phyloP scores from a whole-genome alignment of 2,888 invertebrate species.

The Steromphala cineraria region DNA sequence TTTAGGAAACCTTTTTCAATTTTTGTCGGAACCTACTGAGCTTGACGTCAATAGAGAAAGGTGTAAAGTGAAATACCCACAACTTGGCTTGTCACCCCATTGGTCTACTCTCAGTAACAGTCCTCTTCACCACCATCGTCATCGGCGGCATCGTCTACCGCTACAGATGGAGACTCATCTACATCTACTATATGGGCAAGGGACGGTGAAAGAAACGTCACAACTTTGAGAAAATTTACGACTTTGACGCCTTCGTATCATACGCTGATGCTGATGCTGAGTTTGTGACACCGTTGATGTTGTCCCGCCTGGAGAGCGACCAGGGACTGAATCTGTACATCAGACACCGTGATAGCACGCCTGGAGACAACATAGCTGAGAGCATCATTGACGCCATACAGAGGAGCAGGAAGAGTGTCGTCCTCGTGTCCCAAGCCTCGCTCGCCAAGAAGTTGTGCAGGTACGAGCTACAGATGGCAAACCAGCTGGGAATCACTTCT shows the following conservation, averaged over 20 bases:
- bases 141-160: conserved; percentile 24
- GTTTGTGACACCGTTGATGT: conserved; percentile 36
- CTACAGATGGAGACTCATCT: conserved; percentile 39
- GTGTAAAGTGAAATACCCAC: background rate
- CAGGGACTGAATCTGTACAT: conserved; percentile 35
- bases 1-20: too few relatives aligned
- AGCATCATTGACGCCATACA: conserved; percentile 42
- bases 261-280: conserved; percentile 28
- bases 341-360: conserved; percentile 32
- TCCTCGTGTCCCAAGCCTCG: conserved; percentile 33
- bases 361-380: conserved; percentile 38
- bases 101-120: background rate
- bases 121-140: conserved; percentile 5
- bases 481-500: conserved; percentile 30
- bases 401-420: conserved; percentile 37
- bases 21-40: too few relatives aligned
- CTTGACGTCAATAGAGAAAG: too few relatives aligned
- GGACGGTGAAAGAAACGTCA: conserved; percentile 15
- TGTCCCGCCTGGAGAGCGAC: conserved; percentile 34
- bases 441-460: conserved; percentile 39
- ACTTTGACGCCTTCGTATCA: conserved; percentile 40
- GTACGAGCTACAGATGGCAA: conserved; percentile 45
- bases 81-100: background rate
- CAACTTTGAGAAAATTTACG: conserved; percentile 41
- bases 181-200: conserved; percentile 35